phyloP scores from a whole-genome alignment of 2,113 vertebrate genomes.

The Miniopterus natalensis region DNA sequence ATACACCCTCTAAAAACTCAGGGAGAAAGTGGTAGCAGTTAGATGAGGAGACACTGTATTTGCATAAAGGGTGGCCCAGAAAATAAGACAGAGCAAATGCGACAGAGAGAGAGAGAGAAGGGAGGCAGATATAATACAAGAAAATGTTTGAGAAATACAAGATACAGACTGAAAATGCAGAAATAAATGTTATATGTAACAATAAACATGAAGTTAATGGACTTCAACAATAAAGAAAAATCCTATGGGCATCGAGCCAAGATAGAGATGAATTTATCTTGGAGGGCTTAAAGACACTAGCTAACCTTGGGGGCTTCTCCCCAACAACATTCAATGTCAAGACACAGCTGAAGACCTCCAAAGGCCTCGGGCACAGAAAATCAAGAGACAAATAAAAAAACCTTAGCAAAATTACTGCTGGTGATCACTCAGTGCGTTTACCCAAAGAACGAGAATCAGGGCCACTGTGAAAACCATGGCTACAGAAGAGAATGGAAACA shows the following conservation, averaged over 20 bases:
- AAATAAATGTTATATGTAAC: not conserved
- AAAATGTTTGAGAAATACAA: conserved; percentile 21
- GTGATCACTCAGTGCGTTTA: not conserved
- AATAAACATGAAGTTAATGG: not conserved
- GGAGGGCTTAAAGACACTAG: not conserved
- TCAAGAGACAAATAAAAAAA: not conserved
- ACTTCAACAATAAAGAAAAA: not conserved
- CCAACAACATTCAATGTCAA: not conserved
- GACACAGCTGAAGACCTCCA: not conserved
- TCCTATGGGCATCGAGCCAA: not conserved
- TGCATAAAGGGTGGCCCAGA: not conserved
- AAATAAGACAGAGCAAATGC: not conserved
- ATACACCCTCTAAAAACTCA: not conserved
- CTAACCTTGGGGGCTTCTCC: not conserved
- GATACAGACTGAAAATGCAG: not conserved
- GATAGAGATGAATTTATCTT: not conserved
- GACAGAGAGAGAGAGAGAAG: not conserved
- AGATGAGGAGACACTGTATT: not conserved
- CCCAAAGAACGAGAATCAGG: not conserved
- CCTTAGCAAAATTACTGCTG: not conserved
- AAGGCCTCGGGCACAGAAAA: not conserved
- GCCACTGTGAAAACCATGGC: not conserved
- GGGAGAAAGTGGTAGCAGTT: not conserved
- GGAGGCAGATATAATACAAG: not conserved
- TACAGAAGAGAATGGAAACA: not conserved